These are phyloP conservation scores for Hyalella azteca DNA, from an alignment of 2,888 invertebrate genomes.

Conservation along the genomic window DNA sequence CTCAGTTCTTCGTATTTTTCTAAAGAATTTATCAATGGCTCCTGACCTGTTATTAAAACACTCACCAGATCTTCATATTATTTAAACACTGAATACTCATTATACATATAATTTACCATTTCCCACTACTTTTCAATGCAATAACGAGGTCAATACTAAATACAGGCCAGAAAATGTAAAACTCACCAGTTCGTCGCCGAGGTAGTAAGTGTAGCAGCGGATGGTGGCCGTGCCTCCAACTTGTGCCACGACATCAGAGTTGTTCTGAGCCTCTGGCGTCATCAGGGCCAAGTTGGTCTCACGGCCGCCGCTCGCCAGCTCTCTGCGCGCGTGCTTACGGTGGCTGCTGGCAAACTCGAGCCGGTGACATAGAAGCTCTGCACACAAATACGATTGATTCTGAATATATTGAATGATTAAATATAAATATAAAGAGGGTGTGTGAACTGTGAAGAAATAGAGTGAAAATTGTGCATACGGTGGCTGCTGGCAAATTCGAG, in stretches of 20 bases:
- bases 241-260: constrained; percentile 50
- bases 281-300: constrained; percentile 38
- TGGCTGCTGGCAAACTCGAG: constrained; percentile 2
- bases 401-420: too few relatives aligned
- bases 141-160: too few relatives aligned
- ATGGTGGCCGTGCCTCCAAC: constrained; percentile 48
- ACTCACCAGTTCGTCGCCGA: constrained; percentile 51
- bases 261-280: constrained; percentile 48
- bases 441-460: too few relatives aligned
- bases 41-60: too few relatives aligned
- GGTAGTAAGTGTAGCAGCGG: constrained; percentile 52
- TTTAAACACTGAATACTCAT: too few relatives aligned
- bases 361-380: constrained; percentile 31
- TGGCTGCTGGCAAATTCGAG: constrained; percentile 1
- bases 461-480: constrained; percentile 41
- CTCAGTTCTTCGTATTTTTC: too few relatives aligned
- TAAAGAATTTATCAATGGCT: too few relatives aligned
- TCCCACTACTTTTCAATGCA: too few relatives aligned
- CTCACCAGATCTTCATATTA: too few relatives aligned
- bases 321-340: constrained; percentile 38
- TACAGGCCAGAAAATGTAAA: background rate
- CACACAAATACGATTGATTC: background rate
- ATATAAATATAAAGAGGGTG: too few relatives aligned
- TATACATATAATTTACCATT: too few relatives aligned
- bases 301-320: constrained; percentile 28